Evolutionary conservation across 2,888 invertebrate genomes (phyloP).

Genomic region (Quadroppia sp.): DNA sequence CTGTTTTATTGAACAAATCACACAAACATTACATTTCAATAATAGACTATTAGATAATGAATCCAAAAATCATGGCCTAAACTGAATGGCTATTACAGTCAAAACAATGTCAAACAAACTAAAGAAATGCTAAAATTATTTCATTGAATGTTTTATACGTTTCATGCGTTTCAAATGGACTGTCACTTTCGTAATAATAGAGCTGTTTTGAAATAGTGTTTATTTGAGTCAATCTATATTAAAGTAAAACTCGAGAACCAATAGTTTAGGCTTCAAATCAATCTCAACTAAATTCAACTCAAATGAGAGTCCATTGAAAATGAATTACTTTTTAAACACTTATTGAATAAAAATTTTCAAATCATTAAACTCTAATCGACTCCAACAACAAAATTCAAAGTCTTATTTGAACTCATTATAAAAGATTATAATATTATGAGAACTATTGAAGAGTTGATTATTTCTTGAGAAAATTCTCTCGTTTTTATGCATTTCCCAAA

Average conservation of each 20-base stretch:
- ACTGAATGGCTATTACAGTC: constrained; percentile 4
- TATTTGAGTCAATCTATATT: no score
- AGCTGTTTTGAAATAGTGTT: neutral
- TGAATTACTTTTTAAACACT: neutral
- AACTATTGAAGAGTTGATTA: no score
- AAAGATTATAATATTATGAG: no score
- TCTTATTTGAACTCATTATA: no score
- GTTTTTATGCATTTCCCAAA: neutral
- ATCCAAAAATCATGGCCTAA: neutral
- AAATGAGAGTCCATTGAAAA: neutral
- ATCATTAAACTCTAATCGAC: neutral
- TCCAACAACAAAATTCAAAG: neutral
- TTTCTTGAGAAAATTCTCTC: no score
- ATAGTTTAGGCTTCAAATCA: neutral
- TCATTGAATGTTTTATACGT: neutral
- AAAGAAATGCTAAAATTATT: neutral
- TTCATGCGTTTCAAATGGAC: neutral
- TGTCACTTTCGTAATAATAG: neutral
- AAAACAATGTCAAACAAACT: neutral
- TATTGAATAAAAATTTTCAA: neutral
- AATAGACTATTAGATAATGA: neutral
- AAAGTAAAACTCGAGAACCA: neutral
- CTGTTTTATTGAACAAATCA: neutral
- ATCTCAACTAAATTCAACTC: neutral
- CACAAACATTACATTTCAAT: neutral